Base-by-base conservation (phyloP, 2,888 invertebrate genomes). In the Copidosoma aretas region DNA sequence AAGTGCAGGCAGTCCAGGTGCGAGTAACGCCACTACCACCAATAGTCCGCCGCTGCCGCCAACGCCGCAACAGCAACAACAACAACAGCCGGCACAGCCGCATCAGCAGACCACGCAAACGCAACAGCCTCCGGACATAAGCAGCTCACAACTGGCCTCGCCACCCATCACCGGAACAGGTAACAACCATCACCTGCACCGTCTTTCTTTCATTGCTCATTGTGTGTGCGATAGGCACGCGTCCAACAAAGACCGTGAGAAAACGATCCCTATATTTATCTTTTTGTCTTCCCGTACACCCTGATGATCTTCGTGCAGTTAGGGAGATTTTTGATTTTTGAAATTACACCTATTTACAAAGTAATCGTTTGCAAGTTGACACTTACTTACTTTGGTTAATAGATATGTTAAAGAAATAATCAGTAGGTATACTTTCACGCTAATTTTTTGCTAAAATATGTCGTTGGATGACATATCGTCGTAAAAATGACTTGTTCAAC, bases 111-210 rank as follows among this genome's bases (percentile, higher is more conserved):
- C 67, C 12, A 78, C 76, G 64, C 77, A 76, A 62, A 75, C 73
- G 14, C 80, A 76, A 72, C 83, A 81, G 68, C 82, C 83, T 46
- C 80, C 83, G 74, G 83, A 84, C 72, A 84, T 84, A 64, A 84
- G 80, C 78, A 84, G 83, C 72, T 83, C 83, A 2, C 83, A 83
- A 73, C 76, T 83, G 60, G 77, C 82, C 10, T 81, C 83, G 41
- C 82, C 83, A 54, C 83, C 83, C 49, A 83, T 83, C 76, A 83
- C 83, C 53, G 83, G 83, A 79, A 84, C 83, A 83, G 83, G 83
- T 84, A 32, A 57, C 15, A 25, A 14, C 32, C 57, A 15, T 57
- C 57, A 4, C 57, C 57, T 49, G 49, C 19, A 49, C 19, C 49
- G 17, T 53, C 53, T 53, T 53, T 19, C n/a, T 17, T 15, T 14